phyloP scores from a whole-genome alignment of 2,113 vertebrate genomes.

The Gadus chalcogrammus region DNA sequence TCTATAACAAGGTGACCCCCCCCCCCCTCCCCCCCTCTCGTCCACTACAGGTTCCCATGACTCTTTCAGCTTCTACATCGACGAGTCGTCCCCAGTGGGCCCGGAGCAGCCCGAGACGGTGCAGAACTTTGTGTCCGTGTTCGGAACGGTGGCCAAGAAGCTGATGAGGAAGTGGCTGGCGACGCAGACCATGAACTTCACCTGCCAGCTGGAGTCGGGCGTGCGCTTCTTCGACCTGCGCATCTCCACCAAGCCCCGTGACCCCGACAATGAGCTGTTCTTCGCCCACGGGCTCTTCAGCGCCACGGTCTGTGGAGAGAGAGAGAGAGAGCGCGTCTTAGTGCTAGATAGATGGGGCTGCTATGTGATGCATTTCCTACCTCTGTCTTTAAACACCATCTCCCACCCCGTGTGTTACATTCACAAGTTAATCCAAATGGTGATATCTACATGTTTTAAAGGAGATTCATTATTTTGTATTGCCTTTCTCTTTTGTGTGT shows the following conservation, averaged over 20 bases:
- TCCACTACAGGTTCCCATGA: slow-evolving; percentile 88
- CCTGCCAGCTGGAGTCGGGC: slow-evolving; percentile 87
- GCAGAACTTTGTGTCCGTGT: slow-evolving; percentile 97
- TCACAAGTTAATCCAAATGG: no score
- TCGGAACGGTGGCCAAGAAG: slow-evolving; percentile 96
- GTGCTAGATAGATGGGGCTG: no score
- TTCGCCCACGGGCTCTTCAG: slow-evolving; percentile 98
- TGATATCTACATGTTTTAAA: no score
- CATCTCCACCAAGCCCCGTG: slow-evolving; percentile 96
- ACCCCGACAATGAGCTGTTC: slow-evolving; percentile 94
- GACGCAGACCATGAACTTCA: slow-evolving; percentile 97
- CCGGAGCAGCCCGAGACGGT: slow-evolving; percentile 96
- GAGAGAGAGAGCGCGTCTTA: no score
- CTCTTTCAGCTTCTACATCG: slow-evolving; percentile 98
- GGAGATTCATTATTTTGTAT: no score
- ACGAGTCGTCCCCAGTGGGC: slow-evolving; percentile 94
- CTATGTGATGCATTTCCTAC: no score
- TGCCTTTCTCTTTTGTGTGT: neutral
- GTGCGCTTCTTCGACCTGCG: slow-evolving; percentile 96
- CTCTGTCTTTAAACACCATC: no score
- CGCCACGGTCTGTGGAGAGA: slow-evolving; percentile 78
- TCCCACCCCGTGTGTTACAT: no score
- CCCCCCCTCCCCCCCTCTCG: slow-evolving; percentile 18
- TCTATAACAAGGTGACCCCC: neutral
- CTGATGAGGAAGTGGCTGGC: slow-evolving; percentile 97